Percentiles rank a stretch among this genome's conserved stretches.
Conservation (phyloP, 2,888 invertebrate species). For the Melanostoma mellinum region DNA sequence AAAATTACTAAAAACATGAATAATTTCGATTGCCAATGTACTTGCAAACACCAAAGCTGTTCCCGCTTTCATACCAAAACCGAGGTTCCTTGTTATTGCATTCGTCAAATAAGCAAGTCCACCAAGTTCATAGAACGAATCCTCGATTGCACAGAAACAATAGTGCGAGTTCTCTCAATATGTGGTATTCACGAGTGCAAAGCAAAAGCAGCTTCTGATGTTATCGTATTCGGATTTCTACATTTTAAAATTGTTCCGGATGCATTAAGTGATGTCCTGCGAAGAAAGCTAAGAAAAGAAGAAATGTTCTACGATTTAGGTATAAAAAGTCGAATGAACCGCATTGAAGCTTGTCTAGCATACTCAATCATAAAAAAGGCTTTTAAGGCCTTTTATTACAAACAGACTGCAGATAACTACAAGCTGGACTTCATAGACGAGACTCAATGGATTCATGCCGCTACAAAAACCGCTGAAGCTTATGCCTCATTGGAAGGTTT, state of each 20-base stretch:
- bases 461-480: slow-evolving; percentile 78
- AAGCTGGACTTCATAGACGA: slow-evolving; percentile 77
- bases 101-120: slow-evolving; percentile 72
- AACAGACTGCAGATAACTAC: slow-evolving; percentile 75
- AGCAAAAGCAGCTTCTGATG: slow-evolving; percentile 79
- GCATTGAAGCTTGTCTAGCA: slow-evolving; percentile 79
- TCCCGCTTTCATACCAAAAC: slow-evolving; percentile 54
- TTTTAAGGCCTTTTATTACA: slow-evolving; percentile 80
- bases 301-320: slow-evolving; percentile 79
- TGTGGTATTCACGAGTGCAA: slow-evolving; percentile 81
- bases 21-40: slow-evolving; percentile 42
- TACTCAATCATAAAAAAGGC: slow-evolving; percentile 79
- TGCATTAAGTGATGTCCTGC: slow-evolving; percentile 77
- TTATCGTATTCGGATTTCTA: slow-evolving; percentile 78
- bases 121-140: slow-evolving; percentile 79
- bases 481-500: slow-evolving; percentile 78
- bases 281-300: slow-evolving; percentile 79
- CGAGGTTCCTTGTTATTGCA: slow-evolving; percentile 51
- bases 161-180: slow-evolving; percentile 79
- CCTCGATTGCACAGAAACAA: slow-evolving; percentile 78
- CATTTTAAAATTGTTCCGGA: slow-evolving; percentile 80
- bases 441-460: slow-evolving; percentile 79
- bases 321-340: slow-evolving; percentile 80
- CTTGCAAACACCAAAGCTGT: slow-evolving; percentile 51
- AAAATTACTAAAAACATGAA: slow-evolving; percentile 30